These are phyloP conservation scores for Anthrax anthrax DNA, from an alignment of 2,888 invertebrate species.

Conservation along the genomic window DNA sequence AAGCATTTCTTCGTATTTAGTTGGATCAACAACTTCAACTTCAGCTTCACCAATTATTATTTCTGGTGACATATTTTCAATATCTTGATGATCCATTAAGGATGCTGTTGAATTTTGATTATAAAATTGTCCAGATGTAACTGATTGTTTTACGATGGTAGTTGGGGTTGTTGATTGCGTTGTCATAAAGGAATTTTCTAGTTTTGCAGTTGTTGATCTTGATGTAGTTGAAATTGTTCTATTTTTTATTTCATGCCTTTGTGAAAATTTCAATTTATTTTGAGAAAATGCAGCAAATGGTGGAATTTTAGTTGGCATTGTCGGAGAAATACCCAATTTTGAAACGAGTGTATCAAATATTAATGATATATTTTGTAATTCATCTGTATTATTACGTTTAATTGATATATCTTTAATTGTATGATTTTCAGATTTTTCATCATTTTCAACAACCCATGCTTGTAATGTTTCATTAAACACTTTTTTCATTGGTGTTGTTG, in stretches of 20 bases:
- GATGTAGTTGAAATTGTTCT: slow-evolving; percentile 5
- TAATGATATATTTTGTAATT: slow-evolving; percentile 46
- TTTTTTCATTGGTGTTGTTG: slow-evolving; percentile 35
- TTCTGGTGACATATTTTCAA: slow-evolving; percentile 16
- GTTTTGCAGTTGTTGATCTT: slow-evolving; percentile 1
- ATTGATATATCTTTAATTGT: slow-evolving; percentile 26
- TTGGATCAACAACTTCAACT: slow-evolving; percentile 33
- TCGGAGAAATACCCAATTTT: slow-evolving; percentile 34
- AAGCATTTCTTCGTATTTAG: slow-evolving; percentile 33
- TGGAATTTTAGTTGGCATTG: slow-evolving; percentile 27
- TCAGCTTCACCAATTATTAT: slow-evolving; percentile 32
- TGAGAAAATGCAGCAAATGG: slow-evolving; percentile 24
- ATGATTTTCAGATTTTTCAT: slow-evolving; percentile 23
- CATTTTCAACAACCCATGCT: slow-evolving; percentile 45
- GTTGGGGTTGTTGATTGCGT: slow-evolving; percentile 6
- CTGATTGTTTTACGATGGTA: neutral
- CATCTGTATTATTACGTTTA: slow-evolving; percentile 32
- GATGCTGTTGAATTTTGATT: neutral
- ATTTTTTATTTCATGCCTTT: slow-evolving; percentile 19
- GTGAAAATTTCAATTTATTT: slow-evolving; percentile 26
- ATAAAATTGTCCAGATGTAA: neutral
- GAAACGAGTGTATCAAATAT: slow-evolving; percentile 49
- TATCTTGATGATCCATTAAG: neutral
- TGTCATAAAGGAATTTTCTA: neutral
- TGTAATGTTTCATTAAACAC: slow-evolving; percentile 48